Percentiles rank a stretch among this genome's conserved stretches.
These are phyloP conservation scores for Augochlorella aurata DNA, from an alignment of 2,888 invertebrate genomes.

Conservation along the genomic window DNA sequence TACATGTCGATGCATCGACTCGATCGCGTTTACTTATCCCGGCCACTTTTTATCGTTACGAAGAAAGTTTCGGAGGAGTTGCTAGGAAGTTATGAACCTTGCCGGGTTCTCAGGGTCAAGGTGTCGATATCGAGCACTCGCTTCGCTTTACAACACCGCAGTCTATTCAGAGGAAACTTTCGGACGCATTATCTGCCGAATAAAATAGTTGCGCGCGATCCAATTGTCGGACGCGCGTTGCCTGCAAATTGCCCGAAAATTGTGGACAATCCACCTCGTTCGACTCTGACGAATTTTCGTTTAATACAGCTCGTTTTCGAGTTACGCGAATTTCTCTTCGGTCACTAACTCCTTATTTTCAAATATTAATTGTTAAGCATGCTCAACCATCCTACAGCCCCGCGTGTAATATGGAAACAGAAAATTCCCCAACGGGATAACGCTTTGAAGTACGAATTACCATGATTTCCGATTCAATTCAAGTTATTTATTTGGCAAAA, in stretches of 20 bases:
- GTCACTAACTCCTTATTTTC: not conserved
- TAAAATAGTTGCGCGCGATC: not conserved
- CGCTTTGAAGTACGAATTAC: not conserved
- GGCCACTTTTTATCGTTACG: slow-evolving; percentile 20
- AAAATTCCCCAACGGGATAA: not conserved
- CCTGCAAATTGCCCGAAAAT: not conserved
- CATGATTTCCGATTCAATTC: not conserved
- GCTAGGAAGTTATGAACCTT: slow-evolving; percentile 45
- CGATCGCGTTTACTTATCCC: slow-evolving; percentile 13
- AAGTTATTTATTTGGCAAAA: too few species aligned
- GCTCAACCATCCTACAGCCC: not conserved
- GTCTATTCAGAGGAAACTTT: not conserved
- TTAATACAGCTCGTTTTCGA: not conserved
- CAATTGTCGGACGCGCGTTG: not conserved
- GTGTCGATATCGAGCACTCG: slow-evolving; percentile 19
- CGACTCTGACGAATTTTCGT: not conserved
- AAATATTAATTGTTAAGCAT: not conserved
- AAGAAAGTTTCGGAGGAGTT: slow-evolving; percentile 36
- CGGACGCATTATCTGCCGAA: not conserved
- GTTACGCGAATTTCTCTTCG: not conserved
- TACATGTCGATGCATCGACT: slow-evolving; percentile 3
- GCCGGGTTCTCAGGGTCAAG: slow-evolving; percentile 50
- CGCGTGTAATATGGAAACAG: not conserved
- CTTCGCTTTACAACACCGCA: slow-evolving; percentile 4
- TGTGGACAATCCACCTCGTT: not conserved